These are phyloP conservation scores for Cheilosia urbana DNA, from an alignment of 2,888 invertebrate species.

Conservation along the genomic window DNA sequence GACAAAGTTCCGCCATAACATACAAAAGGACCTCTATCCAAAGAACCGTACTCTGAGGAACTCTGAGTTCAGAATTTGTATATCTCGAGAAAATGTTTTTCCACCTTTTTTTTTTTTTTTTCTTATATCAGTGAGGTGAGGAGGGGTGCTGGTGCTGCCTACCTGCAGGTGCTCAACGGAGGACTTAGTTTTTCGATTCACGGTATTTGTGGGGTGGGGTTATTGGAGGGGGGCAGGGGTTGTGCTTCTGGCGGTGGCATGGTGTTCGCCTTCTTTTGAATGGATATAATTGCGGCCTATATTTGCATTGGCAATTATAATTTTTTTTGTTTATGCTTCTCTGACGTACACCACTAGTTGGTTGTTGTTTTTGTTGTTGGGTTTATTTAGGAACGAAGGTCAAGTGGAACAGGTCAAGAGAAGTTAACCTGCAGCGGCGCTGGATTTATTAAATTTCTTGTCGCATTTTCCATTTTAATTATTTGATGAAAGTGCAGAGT, in stretches of 20 bases:
- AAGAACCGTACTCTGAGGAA: conserved; percentile 48
- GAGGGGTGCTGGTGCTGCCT: conserved; percentile 58
- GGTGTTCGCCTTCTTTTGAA: conserved; percentile 39
- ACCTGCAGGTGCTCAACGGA: conserved; percentile 22
- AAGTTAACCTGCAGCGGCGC: conserved; percentile 43
- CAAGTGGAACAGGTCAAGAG: conserved; percentile 59
- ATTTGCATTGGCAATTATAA: conserved; percentile 67
- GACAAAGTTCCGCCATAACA: conserved; percentile 45
- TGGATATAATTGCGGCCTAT: conserved; percentile 57
- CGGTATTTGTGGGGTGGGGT: conserved; percentile 26
- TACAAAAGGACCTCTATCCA: conserved; percentile 61
- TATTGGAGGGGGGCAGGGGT: not conserved
- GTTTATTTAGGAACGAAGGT: conserved; percentile 38
- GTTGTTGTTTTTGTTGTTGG: conserved; percentile 33
- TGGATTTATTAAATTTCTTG: conserved; percentile 14
- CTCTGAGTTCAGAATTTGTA: conserved; percentile 47
- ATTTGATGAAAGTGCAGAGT: conserved; percentile 1
- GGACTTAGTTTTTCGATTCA: conserved; percentile 52
- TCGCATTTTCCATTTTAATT: not conserved
- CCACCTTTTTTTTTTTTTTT: not conserved
- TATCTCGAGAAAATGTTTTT: conserved; percentile 53
- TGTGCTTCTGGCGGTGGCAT: conserved; percentile 17
- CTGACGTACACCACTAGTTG: not conserved
- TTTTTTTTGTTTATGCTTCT: not conserved
- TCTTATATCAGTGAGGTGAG: not conserved